Conservation (phyloP, 2,888 invertebrate species). For the Hydroisotoma schaefferi region DNA sequence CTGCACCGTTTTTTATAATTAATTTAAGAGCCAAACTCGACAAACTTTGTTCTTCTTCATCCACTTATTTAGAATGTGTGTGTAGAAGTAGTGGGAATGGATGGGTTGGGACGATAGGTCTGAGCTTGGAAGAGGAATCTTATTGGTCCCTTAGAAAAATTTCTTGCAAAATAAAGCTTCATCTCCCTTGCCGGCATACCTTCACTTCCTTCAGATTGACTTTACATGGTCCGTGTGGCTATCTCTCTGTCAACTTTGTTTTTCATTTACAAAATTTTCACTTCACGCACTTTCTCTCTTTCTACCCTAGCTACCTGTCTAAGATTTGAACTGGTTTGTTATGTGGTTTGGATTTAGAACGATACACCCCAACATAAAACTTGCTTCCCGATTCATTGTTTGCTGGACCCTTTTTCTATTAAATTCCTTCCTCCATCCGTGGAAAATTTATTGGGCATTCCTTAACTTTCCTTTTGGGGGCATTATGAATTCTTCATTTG, state of each 20-base stretch:
- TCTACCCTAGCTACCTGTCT: too few relatives aligned
- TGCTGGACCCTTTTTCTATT: too few relatives aligned
- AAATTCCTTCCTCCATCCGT: too few relatives aligned
- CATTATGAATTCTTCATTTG: too few relatives aligned
- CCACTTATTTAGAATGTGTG: slow-evolving; percentile 11
- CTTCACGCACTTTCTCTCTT: neutral
- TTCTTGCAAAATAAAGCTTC: slow-evolving; percentile 6
- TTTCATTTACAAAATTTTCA: slow-evolving; percentile 28
- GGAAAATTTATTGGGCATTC: too few relatives aligned
- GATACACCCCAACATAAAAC: too few relatives aligned
- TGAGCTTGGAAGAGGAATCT: slow-evolving; percentile 6
- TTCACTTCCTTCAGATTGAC: slow-evolving; percentile 23
- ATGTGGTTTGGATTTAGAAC: too few relatives aligned
- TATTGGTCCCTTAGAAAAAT: slow-evolving; percentile 6
- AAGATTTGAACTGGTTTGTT: too few relatives aligned
- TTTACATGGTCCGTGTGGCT: slow-evolving; percentile 33
- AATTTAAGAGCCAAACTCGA: slow-evolving; percentile 46
- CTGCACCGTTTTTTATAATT: slow-evolving; percentile 48
- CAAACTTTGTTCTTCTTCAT: slow-evolving; percentile 5
- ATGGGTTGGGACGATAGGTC: neutral
- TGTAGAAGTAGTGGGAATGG: too few relatives aligned
- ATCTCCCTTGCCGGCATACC: slow-evolving; percentile 6
- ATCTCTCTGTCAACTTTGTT: slow-evolving; percentile 38
- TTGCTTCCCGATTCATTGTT: too few relatives aligned
- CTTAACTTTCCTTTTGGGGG: too few relatives aligned